Evolutionary conservation across 2,113 vertebrate genomes (phyloP), one percentile per base, ranked within the genome.

Genomic region (Crypturellus undulatus): DNA sequence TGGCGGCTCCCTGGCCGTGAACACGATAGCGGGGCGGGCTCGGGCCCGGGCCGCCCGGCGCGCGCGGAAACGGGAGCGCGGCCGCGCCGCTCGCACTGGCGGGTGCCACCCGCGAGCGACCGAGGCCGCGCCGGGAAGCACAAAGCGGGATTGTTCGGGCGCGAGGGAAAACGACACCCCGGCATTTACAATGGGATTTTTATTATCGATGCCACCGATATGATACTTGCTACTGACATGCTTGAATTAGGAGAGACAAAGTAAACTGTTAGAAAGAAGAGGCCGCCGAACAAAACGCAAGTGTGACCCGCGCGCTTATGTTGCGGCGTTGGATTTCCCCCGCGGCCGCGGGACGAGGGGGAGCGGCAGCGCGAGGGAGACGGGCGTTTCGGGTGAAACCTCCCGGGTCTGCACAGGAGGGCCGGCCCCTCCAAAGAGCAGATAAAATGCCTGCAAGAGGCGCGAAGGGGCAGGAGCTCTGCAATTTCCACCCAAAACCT

Each of bases 181-280:
- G 2, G 84, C 94, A 79, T 92, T 96, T 93, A 97, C 96, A 97
- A 97, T 97, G 94, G 95, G 95, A 96, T 97, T 97, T 95, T 96
- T 97, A 95, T 97, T 94, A 93, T 93, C 91, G 2, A 95, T 96
- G 95, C 91, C 95, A 91, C 95, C 96, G 95, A 94, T 96, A 95
- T 95, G 94, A 96, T 95, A 96, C 95, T 94, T 95, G 89, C 94
- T 89, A 40, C 94, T 92, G 96, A 95, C 96, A 96, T 97, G 96
- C 95, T 97, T 97, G 95, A 97, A 97, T 97, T 97, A 93, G 95
- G 93, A 96, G 95, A 97, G 95, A 97, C 96, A 97, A 97, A 96
- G 96, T 96, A 95, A 97, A 95, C 95, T 96, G 92, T 96, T 91
- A 87, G 91, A 95, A 93, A 96, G 94, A 79, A 84, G 95, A 95